Evolutionary conservation across 1,140 invertebrate genomes (phyloP), one percentile per base, ranked within the genome.

Genomic region (Drosophila repletoides): DNA sequence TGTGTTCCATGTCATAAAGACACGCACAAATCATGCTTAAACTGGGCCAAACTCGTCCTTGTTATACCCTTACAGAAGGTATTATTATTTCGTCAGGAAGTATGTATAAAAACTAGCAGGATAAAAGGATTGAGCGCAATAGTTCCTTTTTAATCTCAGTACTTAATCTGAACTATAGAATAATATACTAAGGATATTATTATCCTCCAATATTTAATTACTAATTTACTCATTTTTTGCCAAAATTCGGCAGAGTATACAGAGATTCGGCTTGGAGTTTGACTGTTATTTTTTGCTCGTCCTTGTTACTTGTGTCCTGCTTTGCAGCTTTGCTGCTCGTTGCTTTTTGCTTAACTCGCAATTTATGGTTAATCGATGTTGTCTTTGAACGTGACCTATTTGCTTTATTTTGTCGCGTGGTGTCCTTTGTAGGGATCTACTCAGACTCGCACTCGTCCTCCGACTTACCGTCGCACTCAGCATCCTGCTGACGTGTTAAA

Each of bases 341-440:
- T 74, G 70, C 74, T 87, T 84, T 88, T 83, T 88, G 84, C 84
- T 88, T 84, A 88, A 88, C 84, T 88, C 79, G 84, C 84, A 88
- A 88, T 88, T 88, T 88, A 88, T 88, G 84, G 84, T 88, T 86
- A 88, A 88, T 88, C 84, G 84, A 88, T 88, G 84, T 84, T 88
- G 84, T 88, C 79, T 76, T 84, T 88, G 79, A 88, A 88, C 84
- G 84, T 88, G 84, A 88, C 84, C 84, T 80, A 88, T 88, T 88
- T 88, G 84, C 84, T 88, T 88, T 80, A 88, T 88, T 88, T 88
- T 51, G 64, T 69, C 63, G 68, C 49, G 38, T 55, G 24, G 68
- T 69, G 48, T 77, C 52, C 52, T 70, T 34, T 76, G 59, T 58
- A 41, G 51, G 40, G 41, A 49, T 73, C 36, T 31, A 33, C 28